Base-by-base conservation (phyloP, 2,888 invertebrate species). In the Lysandra bellargus region DNA sequence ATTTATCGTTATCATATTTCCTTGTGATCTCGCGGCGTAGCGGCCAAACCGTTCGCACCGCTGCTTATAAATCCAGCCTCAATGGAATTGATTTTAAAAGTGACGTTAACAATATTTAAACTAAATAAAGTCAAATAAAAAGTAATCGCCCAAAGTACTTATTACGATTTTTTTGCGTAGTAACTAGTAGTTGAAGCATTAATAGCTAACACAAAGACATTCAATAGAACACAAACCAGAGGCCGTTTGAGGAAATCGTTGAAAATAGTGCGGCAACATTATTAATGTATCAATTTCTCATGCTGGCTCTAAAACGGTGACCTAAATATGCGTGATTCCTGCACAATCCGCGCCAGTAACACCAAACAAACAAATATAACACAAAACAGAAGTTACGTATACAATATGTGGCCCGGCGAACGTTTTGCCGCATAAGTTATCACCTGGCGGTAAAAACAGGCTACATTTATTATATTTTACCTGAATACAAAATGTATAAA, bases 211-310 rank as follows among this genome's bases (percentile, higher is more conserved):
- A 53, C 6, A 53, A 1, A 53, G 23, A 61, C 61, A 69, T 69
- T 4, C 9, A 12, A 69, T 33, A 69, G 69, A 23, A 74, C 40
- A 44, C 44, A 44, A 44, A 44, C 40, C 44, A 44, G 74, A 9
- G 23, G 23, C n/a, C 1, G 40, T 73, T 40, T 73, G 37, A 74
- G 44, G 74, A 44, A 74, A 74, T 44, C 6, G 40, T 23, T 40
- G 40, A 74, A 44, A 74, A 74, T 74, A 74, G 74, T 74, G 44
- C 12, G 44, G 7, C n/a, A 44, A 74, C 74, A 23, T 23, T 74
- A 44, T 74, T 74, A 74, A 74, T 74, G 74, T 44, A 44, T 74
- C 74, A 74, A 74, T 74, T 74, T 30, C 40, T 74, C 44, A 74
- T 23, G 74, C 74, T 44, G 44, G 23, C 40, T 74, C 74, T 44